phyloP scores from a whole-genome alignment of 2,113 vertebrate species.

The Sinocyclocheilus grahami region DNA sequence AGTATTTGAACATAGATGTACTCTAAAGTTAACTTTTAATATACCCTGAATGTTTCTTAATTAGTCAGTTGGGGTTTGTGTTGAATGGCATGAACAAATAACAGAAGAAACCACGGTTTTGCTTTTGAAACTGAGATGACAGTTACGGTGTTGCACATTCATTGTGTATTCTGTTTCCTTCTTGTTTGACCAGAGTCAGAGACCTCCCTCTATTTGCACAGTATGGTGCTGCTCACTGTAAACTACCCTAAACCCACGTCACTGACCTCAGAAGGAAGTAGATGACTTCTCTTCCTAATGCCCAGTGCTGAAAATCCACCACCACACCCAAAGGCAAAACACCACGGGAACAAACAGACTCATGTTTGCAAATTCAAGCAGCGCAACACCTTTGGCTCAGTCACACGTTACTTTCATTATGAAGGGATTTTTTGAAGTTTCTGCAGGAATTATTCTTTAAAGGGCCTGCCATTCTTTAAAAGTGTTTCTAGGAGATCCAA shows the following conservation, averaged over 20 bases:
- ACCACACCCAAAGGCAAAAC: neutral
- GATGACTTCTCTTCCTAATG: neutral
- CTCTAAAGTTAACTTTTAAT: neutral
- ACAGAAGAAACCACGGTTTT: neutral
- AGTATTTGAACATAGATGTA: neutral
- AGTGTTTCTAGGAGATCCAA: neutral
- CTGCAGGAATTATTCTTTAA: neutral
- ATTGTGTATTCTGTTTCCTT: neutral
- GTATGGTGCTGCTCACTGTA: slow-evolving; percentile 86
- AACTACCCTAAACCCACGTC: slow-evolving; percentile 70
- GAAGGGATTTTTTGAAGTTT: neutral
- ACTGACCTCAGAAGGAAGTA: slow-evolving; percentile 52
- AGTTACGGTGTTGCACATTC: neutral
- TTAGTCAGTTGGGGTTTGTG: neutral
- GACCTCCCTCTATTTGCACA: slow-evolving; percentile 86
- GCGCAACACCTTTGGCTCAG: neutral
- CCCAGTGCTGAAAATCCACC: neutral
- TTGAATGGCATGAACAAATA: neutral
- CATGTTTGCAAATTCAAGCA: neutral
- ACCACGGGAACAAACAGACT: neutral
- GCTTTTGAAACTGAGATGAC: neutral
- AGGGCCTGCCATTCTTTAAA: neutral
- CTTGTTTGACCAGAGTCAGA: slow-evolving; percentile 78
- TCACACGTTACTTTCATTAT: neutral
- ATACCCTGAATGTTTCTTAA: neutral